These are phyloP conservation scores for Eledona agricola DNA, from an alignment of 2,888 invertebrate species.

Conservation along the genomic window DNA sequence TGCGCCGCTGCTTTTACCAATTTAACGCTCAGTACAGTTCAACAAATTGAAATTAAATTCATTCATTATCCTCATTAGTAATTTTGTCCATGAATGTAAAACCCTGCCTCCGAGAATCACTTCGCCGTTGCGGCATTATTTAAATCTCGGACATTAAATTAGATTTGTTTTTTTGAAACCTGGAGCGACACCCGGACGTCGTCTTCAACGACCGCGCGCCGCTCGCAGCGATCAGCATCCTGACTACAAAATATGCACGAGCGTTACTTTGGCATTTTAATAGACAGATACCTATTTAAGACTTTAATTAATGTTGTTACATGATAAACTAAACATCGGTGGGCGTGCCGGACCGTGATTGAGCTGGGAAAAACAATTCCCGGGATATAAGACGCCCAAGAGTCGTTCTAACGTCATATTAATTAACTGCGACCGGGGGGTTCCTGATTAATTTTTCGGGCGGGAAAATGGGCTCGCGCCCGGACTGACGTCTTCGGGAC, in stretches of 20 bases:
- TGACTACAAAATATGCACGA: conserved; percentile 44
- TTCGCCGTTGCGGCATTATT: conserved; percentile 16
- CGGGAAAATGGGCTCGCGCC: conserved; percentile 9
- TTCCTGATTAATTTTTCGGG: conserved; percentile 27
- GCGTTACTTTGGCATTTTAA: conserved; percentile 54
- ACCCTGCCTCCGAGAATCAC: too few species aligned
- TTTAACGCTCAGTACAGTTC: conserved; percentile 32
- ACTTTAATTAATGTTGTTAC: conserved; percentile 59
- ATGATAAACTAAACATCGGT: conserved; percentile 55
- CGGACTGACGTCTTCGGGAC: too few species aligned
- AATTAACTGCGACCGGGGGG: conserved; percentile 21
- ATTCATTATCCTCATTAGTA: conserved; percentile 30
- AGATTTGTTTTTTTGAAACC: conserved; percentile 4
- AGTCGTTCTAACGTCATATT: conserved; percentile 32
- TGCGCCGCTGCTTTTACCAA: conserved; percentile 29
- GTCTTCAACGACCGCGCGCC: conserved; percentile 15
- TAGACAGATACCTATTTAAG: conserved; percentile 57
- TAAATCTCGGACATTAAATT: conserved; percentile 1
- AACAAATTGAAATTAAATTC: conserved; percentile 34
- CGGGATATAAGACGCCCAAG: conserved; percentile 24
- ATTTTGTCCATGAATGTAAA: too few species aligned
- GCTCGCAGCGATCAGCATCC: conserved; percentile 37
- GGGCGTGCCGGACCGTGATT: conserved; percentile 54
- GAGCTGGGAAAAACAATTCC: conserved; percentile 43
- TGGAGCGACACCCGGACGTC: conserved; percentile 19